Evolutionary conservation across 2,113 vertebrate genomes (phyloP).

Genomic region (Cyprinodon brontotheroides): DNA sequence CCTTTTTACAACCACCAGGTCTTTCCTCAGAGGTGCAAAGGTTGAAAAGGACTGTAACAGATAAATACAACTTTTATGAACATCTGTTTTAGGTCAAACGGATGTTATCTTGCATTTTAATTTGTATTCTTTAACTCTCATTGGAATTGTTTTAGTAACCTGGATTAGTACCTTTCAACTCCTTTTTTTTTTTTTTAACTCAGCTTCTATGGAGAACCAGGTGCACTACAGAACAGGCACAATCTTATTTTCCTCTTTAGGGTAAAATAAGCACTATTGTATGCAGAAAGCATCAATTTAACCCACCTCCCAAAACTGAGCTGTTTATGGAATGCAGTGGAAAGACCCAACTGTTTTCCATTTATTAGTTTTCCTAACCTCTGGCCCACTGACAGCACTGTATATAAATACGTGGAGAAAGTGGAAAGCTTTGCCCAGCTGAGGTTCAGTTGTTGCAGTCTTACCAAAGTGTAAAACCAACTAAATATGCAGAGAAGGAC

Average conservation of each 20-base stretch:
- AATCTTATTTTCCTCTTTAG: slow-evolving; percentile 7
- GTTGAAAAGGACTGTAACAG: slow-evolving; percentile 35
- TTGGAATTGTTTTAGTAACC: slow-evolving; percentile 5
- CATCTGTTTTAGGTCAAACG: background rate
- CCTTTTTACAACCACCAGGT: background rate
- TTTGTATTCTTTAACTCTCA: background rate
- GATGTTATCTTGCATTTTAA: background rate
- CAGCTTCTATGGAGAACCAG: background rate
- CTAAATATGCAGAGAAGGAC: background rate
- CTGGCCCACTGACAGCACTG: slow-evolving; percentile 24
- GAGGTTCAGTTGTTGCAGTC: slow-evolving; percentile 24
- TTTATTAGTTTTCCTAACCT: slow-evolving; percentile 60
- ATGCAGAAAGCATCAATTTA: slow-evolving; percentile 11
- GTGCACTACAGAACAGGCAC: background rate
- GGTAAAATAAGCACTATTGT: slow-evolving; percentile 19
- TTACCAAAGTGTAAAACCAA: slow-evolving; percentile 15
- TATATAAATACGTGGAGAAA: slow-evolving; percentile 6
- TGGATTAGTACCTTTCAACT: slow-evolving; percentile 3
- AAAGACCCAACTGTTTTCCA: slow-evolving; percentile 39
- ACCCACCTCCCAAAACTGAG: background rate
- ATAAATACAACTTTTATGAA: slow-evolving; percentile 14
- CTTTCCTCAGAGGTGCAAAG: slow-evolving; percentile 23
- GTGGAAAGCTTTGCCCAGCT: slow-evolving; percentile 1
- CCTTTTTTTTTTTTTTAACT: background rate
- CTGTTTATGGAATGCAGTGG: slow-evolving; percentile 22